Evolutionary conservation across 2,113 vertebrate genomes (phyloP).

Genomic region (Phaetusa simplex): DNA sequence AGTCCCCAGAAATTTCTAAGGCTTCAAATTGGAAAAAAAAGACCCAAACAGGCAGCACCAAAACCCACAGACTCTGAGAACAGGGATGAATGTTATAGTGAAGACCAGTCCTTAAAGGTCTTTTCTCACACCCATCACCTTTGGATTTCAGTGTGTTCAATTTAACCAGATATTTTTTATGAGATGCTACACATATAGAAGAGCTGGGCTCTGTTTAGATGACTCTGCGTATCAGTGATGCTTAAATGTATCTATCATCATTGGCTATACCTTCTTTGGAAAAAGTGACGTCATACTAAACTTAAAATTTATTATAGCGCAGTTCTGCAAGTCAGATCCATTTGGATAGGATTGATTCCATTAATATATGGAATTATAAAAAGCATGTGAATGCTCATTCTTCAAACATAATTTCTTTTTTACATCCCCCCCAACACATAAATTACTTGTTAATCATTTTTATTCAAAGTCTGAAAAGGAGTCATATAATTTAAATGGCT

Average conservation of each 20-base stretch:
- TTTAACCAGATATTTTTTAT: background rate
- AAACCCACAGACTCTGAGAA: background rate
- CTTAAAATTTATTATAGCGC: background rate
- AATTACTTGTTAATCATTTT: background rate
- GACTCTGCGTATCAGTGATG: background rate
- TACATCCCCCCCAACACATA: background rate
- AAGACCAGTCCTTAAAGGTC: background rate
- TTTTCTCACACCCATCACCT: background rate
- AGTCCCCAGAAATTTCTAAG: background rate
- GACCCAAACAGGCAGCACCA: background rate
- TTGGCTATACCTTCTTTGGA: background rate
- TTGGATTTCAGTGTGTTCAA: background rate
- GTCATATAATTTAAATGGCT: background rate
- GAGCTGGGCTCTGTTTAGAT: background rate
- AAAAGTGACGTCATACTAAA: background rate
- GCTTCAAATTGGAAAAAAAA: background rate
- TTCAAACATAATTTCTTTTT: background rate
- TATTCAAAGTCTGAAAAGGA: background rate
- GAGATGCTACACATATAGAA: background rate
- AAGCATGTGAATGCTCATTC: background rate
- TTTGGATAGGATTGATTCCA: background rate
- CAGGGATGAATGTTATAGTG: background rate
- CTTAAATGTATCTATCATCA: background rate
- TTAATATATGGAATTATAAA: background rate
- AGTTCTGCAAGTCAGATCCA: background rate